Conservation (phyloP, 2,888 invertebrate species). For the Orthosia gracilis region DNA sequence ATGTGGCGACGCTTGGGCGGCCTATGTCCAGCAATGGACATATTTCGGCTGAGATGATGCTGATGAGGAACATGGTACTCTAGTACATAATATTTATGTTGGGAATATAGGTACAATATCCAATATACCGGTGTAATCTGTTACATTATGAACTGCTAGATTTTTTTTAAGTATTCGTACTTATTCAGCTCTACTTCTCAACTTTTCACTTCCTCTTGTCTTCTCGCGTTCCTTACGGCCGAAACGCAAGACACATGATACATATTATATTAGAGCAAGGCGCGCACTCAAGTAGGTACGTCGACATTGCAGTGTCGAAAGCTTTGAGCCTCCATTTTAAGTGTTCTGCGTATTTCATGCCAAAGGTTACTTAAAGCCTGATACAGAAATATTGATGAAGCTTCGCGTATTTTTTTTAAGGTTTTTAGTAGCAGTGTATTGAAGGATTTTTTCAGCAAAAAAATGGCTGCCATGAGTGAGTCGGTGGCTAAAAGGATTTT, state of each 20-base stretch:
- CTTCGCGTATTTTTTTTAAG: neutral
- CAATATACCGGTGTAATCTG: too few relatives aligned
- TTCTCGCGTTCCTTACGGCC: slow-evolving; percentile 58
- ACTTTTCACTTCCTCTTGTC: neutral
- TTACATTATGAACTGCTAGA: neutral
- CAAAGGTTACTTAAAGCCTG: slow-evolving; percentile 53
- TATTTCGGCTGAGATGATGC: too few relatives aligned
- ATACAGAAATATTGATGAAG: slow-evolving; percentile 12
- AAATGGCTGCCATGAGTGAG: neutral
- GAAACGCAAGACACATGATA: slow-evolving; percentile 78
- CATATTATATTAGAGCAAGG: slow-evolving; percentile 85
- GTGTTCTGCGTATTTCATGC: slow-evolving; percentile 76
- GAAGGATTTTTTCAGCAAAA: neutral
- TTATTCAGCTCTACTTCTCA: neutral
- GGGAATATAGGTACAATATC: too few relatives aligned
- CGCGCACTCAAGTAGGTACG: slow-evolving; percentile 78
- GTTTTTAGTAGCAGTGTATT: neutral
- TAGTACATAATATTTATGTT: too few relatives aligned
- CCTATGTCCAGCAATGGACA: too few relatives aligned
- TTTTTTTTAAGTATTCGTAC: neutral
- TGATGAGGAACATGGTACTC: too few relatives aligned
- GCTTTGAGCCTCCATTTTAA: slow-evolving; percentile 80
- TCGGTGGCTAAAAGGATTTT: neutral
- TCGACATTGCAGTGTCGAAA: slow-evolving; percentile 75
- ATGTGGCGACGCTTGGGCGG: too few relatives aligned